phyloP scores from a whole-genome alignment of 2,113 vertebrate genomes.

The Drymodes brunneopygia region DNA sequence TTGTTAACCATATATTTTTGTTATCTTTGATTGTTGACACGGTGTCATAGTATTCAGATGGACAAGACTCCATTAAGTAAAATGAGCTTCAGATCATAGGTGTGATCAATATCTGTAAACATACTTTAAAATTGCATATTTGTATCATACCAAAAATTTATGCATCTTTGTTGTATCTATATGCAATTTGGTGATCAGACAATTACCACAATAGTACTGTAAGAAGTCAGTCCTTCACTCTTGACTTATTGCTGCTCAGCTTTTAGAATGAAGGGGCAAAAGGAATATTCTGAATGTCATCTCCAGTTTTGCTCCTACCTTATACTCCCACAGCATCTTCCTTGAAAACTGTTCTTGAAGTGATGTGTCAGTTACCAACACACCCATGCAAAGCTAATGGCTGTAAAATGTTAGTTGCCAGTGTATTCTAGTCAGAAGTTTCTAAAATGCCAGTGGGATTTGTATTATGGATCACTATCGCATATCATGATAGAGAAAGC shows the following conservation, averaged over 20 bases:
- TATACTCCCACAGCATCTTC: neutral
- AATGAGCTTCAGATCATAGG: neutral
- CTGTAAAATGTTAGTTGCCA: neutral
- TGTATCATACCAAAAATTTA: neutral
- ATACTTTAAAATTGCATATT: neutral
- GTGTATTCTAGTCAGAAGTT: neutral
- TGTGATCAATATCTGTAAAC: neutral
- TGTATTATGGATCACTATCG: neutral
- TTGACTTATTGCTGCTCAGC: neutral
- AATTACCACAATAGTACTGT: neutral
- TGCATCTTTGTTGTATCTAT: rapidly evolving
- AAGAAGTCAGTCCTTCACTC: neutral
- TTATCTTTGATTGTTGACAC: neutral
- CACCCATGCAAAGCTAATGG: neutral
- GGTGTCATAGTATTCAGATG: neutral
- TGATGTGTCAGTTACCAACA: neutral
- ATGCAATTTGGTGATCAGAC: neutral
- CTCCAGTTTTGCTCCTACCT: neutral
- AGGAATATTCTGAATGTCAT: neutral
- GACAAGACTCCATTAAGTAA: neutral
- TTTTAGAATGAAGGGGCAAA: neutral
- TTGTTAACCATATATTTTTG: neutral
- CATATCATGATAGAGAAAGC: neutral
- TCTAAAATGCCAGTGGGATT: neutral
- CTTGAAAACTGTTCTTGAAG: neutral